Percentiles rank a stretch among this genome's conserved stretches.
These are phyloP conservation scores for Lordiphosa clarofinis DNA, from an alignment of 1,140 invertebrate species.

Conservation along the genomic window DNA sequence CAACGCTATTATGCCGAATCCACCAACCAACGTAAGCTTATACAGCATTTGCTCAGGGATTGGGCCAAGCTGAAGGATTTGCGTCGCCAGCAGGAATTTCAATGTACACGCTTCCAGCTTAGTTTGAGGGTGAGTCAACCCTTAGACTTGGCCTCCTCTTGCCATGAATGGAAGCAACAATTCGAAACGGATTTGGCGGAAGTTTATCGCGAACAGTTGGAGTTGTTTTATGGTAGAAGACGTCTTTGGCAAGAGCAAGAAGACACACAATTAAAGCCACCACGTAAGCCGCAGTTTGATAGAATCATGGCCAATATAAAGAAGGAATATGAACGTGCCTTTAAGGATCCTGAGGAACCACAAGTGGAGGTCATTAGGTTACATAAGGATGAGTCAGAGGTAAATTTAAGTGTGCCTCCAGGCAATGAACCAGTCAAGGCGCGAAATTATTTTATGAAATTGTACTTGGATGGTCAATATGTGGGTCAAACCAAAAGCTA, in stretches of 20 bases:
- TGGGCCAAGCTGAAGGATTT: constrained; percentile 79
- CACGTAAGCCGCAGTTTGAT: constrained; percentile 68
- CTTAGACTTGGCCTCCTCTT: constrained; percentile 25
- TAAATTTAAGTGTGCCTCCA: background rate
- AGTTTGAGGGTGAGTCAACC: constrained; percentile 65
- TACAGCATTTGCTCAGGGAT: constrained; percentile 64
- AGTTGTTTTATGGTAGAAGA: constrained; percentile 62
- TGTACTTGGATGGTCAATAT: constrained; percentile 63
- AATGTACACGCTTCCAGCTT: constrained; percentile 75
- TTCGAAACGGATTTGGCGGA: constrained; percentile 78
- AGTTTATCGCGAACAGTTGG: constrained; percentile 71
- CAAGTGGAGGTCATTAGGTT: constrained; percentile 75
- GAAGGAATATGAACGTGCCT: constrained; percentile 75
- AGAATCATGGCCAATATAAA: constrained; percentile 61
- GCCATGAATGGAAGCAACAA: constrained; percentile 46
- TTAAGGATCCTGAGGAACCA: constrained; percentile 81
- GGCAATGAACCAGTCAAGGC: constrained; percentile 37
- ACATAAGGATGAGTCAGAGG: constrained; percentile 32
- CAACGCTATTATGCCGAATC: constrained; percentile 72
- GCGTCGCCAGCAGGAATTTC: constrained; percentile 65
- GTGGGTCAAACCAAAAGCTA: constrained; percentile 64
- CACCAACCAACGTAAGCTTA: constrained; percentile 53
- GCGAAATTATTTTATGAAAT: constrained; percentile 63
- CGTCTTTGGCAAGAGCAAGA: constrained; percentile 38
- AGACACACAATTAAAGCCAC: constrained; percentile 20